Percentiles rank a stretch among this genome's conserved stretches.
Conservation (phyloP, 2,113 vertebrate genomes). For the Centropus unirufus region DNA sequence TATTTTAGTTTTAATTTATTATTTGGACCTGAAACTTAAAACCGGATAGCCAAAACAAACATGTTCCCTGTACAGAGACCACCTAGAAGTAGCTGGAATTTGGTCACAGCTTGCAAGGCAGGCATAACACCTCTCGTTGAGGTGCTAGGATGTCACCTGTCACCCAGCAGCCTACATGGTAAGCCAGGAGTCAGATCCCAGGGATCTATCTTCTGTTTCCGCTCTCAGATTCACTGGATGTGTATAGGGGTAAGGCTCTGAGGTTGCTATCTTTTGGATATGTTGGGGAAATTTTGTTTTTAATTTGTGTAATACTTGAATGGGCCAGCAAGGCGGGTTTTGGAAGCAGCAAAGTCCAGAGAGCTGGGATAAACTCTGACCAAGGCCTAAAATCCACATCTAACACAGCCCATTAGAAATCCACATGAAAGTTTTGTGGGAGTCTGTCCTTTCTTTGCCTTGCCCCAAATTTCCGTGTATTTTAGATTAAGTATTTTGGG, state of each 20-base stretch:
- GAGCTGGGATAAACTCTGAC: not conserved
- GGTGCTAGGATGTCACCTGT: not conserved
- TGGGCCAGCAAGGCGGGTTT: not conserved
- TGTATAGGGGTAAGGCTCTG: not conserved
- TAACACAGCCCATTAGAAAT: not conserved
- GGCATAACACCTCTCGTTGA: fast-evolving
- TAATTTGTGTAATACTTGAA: not conserved
- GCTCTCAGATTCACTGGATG: not conserved
- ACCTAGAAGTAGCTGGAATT: not conserved
- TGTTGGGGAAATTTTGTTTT: not conserved
- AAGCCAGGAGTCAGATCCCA: not conserved
- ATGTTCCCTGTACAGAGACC: not conserved
- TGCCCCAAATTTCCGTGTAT: not conserved
- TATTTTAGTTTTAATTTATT: not conserved
- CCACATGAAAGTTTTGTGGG: not conserved
- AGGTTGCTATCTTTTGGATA: fast-evolving
- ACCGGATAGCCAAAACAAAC: not conserved
- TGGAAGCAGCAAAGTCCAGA: not conserved
- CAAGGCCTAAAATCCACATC: not conserved
- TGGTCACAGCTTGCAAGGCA: not conserved
- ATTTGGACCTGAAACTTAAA: not conserved
- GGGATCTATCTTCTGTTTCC: not conserved
- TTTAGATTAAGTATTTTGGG: not conserved
- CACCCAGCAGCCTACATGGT: not conserved
- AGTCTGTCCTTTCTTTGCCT: not conserved